Conservation (phyloP, 2,797 vertebrate genomes). For the Oreochromis mossambicus region DNA sequence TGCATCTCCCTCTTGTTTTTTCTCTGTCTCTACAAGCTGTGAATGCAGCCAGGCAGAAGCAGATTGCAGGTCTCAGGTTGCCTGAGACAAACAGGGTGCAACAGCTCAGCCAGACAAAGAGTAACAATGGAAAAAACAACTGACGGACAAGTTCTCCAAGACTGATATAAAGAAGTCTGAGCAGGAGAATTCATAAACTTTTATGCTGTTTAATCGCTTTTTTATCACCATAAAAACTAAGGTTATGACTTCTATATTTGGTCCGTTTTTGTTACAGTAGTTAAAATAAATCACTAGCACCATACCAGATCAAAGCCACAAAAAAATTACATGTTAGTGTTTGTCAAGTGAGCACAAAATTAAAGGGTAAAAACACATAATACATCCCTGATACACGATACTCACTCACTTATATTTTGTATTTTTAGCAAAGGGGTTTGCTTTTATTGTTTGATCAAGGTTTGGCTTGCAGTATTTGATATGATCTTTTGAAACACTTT, state of each 20-base stretch:
- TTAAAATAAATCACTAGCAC: background rate
- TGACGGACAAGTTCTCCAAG: background rate
- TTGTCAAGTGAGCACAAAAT: background rate
- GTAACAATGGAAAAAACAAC: background rate
- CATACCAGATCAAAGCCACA: background rate
- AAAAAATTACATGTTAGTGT: background rate
- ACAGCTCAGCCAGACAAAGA: background rate
- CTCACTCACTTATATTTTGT: background rate
- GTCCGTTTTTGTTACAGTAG: background rate
- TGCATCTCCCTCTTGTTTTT: background rate
- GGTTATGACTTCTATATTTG: background rate
- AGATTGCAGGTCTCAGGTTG: conserved; percentile 61
- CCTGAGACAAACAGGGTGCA: conserved; percentile 4
- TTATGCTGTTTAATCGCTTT: background rate
- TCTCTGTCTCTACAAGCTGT: background rate
- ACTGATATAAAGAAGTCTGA: background rate
- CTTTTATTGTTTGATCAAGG: background rate
- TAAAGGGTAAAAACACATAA: background rate
- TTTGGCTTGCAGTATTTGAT: background rate
- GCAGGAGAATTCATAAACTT: background rate
- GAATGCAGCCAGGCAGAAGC: conserved; percentile 6
- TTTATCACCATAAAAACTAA: background rate
- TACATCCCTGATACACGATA: background rate
- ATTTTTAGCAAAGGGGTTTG: background rate
- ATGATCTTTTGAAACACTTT: background rate